Percentiles rank a stretch among this genome's conserved stretches.
These are phyloP conservation scores for Drosophila meridiana DNA, from an alignment of 2,888 invertebrate species.

Conservation along the genomic window DNA sequence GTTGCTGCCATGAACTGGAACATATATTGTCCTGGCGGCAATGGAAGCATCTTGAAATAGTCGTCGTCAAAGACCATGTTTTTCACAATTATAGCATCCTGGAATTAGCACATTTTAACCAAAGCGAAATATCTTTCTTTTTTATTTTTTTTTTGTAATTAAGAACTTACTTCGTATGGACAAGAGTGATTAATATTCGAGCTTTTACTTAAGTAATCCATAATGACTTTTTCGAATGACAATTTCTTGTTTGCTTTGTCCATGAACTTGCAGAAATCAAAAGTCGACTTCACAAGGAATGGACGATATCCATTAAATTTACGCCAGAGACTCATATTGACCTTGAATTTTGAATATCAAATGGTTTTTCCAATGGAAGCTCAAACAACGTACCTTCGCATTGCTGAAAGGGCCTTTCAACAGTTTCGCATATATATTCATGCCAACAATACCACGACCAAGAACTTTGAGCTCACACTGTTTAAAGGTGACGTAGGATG, in stretches of 20 bases:
- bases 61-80: neutral
- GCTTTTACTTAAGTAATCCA: accelerated
- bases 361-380: neutral
- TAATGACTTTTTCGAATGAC: neutral
- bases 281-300: slow-evolving; percentile 23
- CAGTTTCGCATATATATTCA: slow-evolving; percentile 8
- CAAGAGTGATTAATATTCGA: slow-evolving; percentile 41
- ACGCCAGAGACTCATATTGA: slow-evolving; percentile 13
- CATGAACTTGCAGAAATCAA: slow-evolving; percentile 30
- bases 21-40: neutral
- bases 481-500: neutral
- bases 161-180: slow-evolving; percentile 16
- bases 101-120: neutral
- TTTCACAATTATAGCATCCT: neutral
- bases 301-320: slow-evolving; percentile 33
- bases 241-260: accelerated
- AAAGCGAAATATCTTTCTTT: too few relatives aligned
- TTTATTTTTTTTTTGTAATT: neutral
- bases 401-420: neutral
- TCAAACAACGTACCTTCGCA: neutral
- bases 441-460: slow-evolving; percentile 12
- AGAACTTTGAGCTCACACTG: slow-evolving; percentile 26
- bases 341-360: neutral
- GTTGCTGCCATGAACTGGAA: neutral
- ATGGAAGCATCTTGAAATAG: neutral